Percentiles rank a stretch among this genome's conserved stretches.
These are phyloP conservation scores for Haplochromis burtoni DNA, from an alignment of 2,113 vertebrate genomes.

Conservation along the genomic window DNA sequence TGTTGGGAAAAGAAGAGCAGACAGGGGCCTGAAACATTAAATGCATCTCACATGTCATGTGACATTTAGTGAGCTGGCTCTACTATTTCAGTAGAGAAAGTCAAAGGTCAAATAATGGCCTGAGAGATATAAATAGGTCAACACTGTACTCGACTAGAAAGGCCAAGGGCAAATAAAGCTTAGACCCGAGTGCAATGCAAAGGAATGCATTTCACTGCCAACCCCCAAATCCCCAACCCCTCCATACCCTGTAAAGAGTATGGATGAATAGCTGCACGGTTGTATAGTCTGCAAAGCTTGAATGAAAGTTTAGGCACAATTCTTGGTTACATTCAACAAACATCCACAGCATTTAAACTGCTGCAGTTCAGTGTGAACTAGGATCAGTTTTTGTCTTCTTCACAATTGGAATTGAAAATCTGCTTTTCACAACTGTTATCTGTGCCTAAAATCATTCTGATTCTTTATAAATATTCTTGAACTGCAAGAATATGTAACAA, in stretches of 20 bases:
- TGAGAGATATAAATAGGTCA: slow-evolving; percentile 78
- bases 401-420: neutral
- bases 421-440: neutral
- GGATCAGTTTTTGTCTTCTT: neutral
- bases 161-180: slow-evolving; percentile 68
- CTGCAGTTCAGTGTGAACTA: neutral
- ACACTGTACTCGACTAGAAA: slow-evolving; percentile 55
- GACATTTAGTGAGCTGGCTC: slow-evolving; percentile 75
- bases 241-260: neutral
- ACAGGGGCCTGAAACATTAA: slow-evolving; percentile 36
- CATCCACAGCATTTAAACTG: neutral
- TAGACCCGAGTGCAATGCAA: slow-evolving; percentile 38
- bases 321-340: neutral
- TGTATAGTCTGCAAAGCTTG: neutral
- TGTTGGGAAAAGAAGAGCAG: slow-evolving; percentile 20
- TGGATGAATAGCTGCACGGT: neutral
- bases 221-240: neutral
- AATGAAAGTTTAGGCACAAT: neutral
- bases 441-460: neutral
- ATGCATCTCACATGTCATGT: slow-evolving; percentile 67
- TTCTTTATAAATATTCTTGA: neutral
- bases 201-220: slow-evolving; percentile 51
- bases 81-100: slow-evolving; percentile 79
- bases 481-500: neutral
- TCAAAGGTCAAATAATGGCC: slow-evolving; percentile 70